Percentiles rank a stretch among this genome's conserved stretches.
These are phyloP conservation scores for Harpagus bidentatus DNA, from an alignment of 2,113 vertebrate genomes.

Conservation along the genomic window DNA sequence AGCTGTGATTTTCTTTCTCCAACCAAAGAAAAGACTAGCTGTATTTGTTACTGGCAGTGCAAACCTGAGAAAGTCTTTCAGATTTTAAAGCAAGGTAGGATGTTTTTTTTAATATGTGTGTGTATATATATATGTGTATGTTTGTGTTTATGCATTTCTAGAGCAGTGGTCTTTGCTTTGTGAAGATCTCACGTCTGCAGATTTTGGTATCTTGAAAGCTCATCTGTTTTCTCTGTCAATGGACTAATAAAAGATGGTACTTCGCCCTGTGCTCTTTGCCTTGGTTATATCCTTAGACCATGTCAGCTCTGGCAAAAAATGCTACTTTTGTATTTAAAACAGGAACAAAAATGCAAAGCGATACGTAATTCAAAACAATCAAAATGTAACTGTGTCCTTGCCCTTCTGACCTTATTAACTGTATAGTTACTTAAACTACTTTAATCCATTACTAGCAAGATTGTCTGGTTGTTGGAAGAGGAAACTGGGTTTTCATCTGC, in stretches of 20 bases:
- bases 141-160: neutral
- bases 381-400: neutral
- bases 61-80: neutral
- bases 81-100: conserved; percentile 9
- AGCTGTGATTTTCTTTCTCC: neutral
- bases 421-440: neutral
- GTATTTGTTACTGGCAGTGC: neutral
- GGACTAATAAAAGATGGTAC: neutral
- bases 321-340: neutral
- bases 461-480: neutral
- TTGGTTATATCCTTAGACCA: neutral
- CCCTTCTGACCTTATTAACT: conserved; percentile 2
- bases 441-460: neutral
- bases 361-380: neutral
- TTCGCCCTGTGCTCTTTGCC: neutral
- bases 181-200: neutral
- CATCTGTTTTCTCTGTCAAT: neutral
- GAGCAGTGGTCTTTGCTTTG: neutral
- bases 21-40: neutral
- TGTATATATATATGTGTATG: neutral
- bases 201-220: neutral
- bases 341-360: neutral
- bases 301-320: neutral
- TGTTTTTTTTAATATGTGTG: neutral
- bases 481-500: neutral